Base-by-base conservation (phyloP, 2,888 invertebrate genomes). In the Eledona agricola region DNA sequence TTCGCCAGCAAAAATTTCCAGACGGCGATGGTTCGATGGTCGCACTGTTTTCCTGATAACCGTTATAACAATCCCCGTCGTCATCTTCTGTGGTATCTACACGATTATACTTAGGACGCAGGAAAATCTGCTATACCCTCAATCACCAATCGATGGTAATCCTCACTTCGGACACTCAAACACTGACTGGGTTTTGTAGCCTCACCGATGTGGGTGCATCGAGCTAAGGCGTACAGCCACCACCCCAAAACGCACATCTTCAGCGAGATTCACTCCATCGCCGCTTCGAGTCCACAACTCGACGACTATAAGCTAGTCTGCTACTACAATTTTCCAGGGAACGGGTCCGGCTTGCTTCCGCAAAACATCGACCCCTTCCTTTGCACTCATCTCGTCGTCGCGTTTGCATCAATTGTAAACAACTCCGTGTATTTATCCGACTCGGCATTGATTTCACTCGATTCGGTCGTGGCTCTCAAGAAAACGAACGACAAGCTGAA, bases 341-440 rank as follows among this genome's bases (percentile, higher is more conserved):
- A 34, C 20, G 40, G 54, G 20, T 28, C 13, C 13, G 34, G 58
- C 6, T 51, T 65, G 60, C 54, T 66, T 70, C 62, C 72, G 71
- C 62, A 64, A 66, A 42, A 71, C 62, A 81, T 93, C 16, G 84
- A 89, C 69, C 83, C 90, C 12, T 74, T 81, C 63, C 78, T 93
- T 47, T 94, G 93, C 72, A 90, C 92, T 1, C 93, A 93, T 75
- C 83, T 93, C 53, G 90, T 90, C 72, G 77, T 91, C 47, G 93
- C 88, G 26, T 88, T 90, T 78, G 88, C 87, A 11, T 72, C 73
- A 51, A 79, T 93, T 23, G 69, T 72, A 2, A 83, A 90, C 65
- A 83, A 82, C 58, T 77, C 81, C 4, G 75, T 93, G 16, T 62
- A 75, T 40, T 75, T 90, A 13, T 79, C 79, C 5, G 69, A 78